Evolutionary conservation across 2,113 vertebrate genomes (phyloP).

Genomic region (Glaucidium brasilianum): DNA sequence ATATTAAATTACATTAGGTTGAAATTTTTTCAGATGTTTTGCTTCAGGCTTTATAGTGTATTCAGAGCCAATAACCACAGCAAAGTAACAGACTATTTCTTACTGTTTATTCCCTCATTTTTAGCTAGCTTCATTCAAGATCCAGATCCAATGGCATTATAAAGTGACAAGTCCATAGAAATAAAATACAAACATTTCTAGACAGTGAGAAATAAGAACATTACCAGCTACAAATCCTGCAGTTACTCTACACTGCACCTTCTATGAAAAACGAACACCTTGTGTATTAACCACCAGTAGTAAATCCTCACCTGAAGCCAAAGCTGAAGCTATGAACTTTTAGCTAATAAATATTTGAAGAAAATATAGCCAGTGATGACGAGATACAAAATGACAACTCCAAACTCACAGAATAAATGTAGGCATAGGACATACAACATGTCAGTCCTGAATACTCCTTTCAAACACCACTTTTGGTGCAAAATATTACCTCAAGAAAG

Average conservation of each 20-base stretch:
- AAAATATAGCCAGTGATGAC: background rate
- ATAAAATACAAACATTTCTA: background rate
- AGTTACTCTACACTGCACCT: too few relatives aligned
- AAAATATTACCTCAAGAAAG: background rate
- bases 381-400: background rate
- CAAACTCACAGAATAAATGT: background rate
- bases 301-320: background rate
- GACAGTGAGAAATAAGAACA: background rate
- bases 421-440: background rate
- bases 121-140: background rate
- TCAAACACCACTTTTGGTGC: background rate
- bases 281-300: background rate
- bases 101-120: background rate
- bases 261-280: background rate
- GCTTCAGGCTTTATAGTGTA: background rate
- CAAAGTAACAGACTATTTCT: background rate
- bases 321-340: background rate
- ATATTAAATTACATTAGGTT: background rate
- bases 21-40: background rate
- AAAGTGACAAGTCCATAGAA: background rate
- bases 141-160: background rate
- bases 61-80: background rate
- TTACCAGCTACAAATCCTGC: background rate
- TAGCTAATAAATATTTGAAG: background rate
- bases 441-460: background rate